Percentiles rank a stretch among this genome's conserved stretches.
These are phyloP conservation scores for Hippocampus guttulatus DNA, from an alignment of 2,113 vertebrate species.

Conservation along the genomic window DNA sequence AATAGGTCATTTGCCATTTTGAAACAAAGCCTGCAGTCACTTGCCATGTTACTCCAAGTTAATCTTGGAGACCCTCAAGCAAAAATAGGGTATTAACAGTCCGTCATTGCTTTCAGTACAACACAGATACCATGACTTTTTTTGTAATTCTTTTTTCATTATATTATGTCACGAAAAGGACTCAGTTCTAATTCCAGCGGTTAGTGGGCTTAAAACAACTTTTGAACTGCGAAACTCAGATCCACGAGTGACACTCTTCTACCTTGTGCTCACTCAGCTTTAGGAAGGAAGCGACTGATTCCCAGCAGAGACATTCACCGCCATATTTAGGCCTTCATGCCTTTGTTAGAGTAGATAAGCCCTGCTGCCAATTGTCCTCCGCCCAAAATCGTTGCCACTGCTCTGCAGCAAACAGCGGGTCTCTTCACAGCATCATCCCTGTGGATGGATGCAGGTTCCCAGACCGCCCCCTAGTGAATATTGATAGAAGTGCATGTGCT, in stretches of 20 bases:
- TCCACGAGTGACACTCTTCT: constrained; percentile 49
- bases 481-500: background rate
- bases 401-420: constrained; percentile 67
- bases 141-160: background rate
- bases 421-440: constrained; percentile 71
- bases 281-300: constrained; percentile 87
- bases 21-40: background rate
- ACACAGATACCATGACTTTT: background rate
- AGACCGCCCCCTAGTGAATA: constrained; percentile 50
- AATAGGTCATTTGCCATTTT: background rate
- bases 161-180: background rate
- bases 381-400: constrained; percentile 83
- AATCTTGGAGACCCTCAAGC: background rate
- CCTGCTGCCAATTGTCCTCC: constrained; percentile 80
- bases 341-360: constrained; percentile 85
- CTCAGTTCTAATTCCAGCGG: background rate
- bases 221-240: constrained; percentile 39
- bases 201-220: background rate
- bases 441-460: background rate
- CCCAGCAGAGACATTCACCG: constrained; percentile 73
- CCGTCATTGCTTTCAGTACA: background rate
- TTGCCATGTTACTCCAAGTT: background rate
- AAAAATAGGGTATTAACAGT: background rate
- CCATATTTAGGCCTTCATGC: constrained; percentile 82
- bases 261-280: constrained; percentile 82